Base-by-base conservation (phyloP, 2,797 vertebrate species). In the Phalloptychus januarius region DNA sequence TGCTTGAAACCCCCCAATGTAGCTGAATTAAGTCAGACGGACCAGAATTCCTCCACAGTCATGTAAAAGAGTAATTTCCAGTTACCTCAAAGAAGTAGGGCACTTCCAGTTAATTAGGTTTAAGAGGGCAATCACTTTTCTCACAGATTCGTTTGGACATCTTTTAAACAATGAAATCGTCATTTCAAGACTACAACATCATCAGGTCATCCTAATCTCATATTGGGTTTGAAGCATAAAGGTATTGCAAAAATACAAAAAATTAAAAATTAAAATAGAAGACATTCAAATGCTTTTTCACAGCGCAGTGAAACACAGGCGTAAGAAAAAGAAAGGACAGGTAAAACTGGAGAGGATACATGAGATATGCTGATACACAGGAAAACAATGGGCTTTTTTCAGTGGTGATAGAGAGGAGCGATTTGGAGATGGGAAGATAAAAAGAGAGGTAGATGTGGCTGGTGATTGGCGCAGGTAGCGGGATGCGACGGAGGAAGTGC, bases 351-450 rank as follows among this genome's bases (percentile, higher is more conserved):
- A 69, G 82, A 90, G 80, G 87, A 91, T 78, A 90, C 86, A 90
- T 45, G 84, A 94, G 94, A 95, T 95, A 54, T 84, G 78, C 89
- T 84, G 94, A 95, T 95, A 94, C 78, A 90, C 85, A 73, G 84
- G 87, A 93, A 93, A 93, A 96, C 95, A 95, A 95, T 92, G 88
- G 91, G 86, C 92, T 93, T 93, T 94, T 40, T 91, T 88, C 84
- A 89, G 88, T 82, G 81, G 83, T 88, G 92, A 88, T 80, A 87
- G 81, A 84, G 79, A 78, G 79, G 92, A 94, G 95, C 92, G 94
- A 95, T 95, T 88, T 89, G 83, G 87, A 93, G 95, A 95, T 96
- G 90, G 86, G 83, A 81, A 91, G 95, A 96, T 94, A 92, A 74
- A 91, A 80, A 83, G 25, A 83, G 86, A 91, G 90, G 87, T 87